Evolutionary conservation across 2,113 vertebrate species (phyloP), one percentile per base, ranked within the genome.

Genomic region (Anarrhichthys ocellatus): DNA sequence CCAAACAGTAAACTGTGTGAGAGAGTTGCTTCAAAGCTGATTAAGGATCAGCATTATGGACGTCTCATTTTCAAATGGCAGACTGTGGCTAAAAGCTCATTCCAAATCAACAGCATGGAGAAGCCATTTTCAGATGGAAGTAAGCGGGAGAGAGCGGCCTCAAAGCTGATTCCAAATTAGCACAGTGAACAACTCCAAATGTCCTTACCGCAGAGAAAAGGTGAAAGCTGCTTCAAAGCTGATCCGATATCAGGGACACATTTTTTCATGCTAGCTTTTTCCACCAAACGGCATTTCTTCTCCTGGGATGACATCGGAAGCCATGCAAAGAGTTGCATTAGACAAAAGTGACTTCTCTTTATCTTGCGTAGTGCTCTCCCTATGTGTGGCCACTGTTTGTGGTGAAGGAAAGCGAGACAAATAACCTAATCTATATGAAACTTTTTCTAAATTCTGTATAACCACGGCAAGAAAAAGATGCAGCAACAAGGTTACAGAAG

Each of bases 201-300:
- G 56, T 34, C 27, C 27, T 50, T 17, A 42, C 48, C 0, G 6
- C 34, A 40, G 44, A 52, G 34, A 32, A 32, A 24, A 44, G 27
- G 24, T 78, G 58, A 83, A 80, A 61, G 56, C 40, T 32, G 34
- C 72, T 68, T 84, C 71, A 86, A 86, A 88, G 70, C 62, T 71
- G 44, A 80, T 78, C 73, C 56, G 36, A 36, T 59, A 74, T 85
- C 74, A 71, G 52, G 27, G 44, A 58, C 68, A 40, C 63, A 56
- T 75, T 78, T 78, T 82, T 78, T 85, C 56, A 80, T 69, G 54
- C n/a, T 24, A 24, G n/a, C 20, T 66, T 40, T 38, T 24, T 59
- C 48, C 72, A 80, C 61, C 44, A 88, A 86, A 84, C 72, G 67
- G 38, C 73, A 59, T 81, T 15, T 80, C 18, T 40, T 74, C n/a